Evolutionary conservation across 2,797 vertebrate species (phyloP), one percentile per base, ranked within the genome.

Genomic region (Sebastes dallii): DNA sequence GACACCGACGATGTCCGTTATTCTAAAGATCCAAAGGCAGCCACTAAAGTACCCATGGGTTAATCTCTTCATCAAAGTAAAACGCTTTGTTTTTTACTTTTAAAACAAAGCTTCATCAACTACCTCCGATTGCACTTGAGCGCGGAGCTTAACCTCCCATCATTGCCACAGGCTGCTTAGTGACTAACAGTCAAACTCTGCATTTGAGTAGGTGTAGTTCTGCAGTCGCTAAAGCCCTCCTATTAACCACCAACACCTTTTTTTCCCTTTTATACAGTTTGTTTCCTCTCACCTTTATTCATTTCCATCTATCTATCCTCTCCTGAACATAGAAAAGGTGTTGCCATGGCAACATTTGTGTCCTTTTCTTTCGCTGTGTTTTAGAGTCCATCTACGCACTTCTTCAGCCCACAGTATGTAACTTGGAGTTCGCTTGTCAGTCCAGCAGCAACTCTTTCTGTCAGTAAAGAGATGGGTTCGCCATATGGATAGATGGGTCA

Each of bases 301-400:
- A 54, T 66, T 12, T 76, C 12, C 14, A n/a, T 67, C 29, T 16
- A 9, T 52, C n/a, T 50, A 70, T 20, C 72, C 4, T 69, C 50
- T 59, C 6, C 18, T 74, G 36, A 66, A 27, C 29, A 59, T 20
- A 46, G 71, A 60, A 52, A 81, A 78, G 4, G 4, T 27, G 79
- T 90, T 90, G 6, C 86, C 70, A 74, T 46, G 72, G 75, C 22
- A 88, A 82, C 71, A 39, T 42, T 67, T 77, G 6, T 83, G 10
- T 73, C 20, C 6, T 59, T 27, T 66, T 72, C 55, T 46, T 18
- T 42, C 66, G 10, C 39, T 25, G 10, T 30, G 24, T 69, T 62
- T 78, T 59, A 39, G 36, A 62, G 60, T 30, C 36, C 36, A 24
- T 81, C 22, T 77, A 34, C 34, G 36, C 68, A 67, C 73, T 83